Conservation (phyloP, 1,140 invertebrate species). For the Bombus ignitus region DNA sequence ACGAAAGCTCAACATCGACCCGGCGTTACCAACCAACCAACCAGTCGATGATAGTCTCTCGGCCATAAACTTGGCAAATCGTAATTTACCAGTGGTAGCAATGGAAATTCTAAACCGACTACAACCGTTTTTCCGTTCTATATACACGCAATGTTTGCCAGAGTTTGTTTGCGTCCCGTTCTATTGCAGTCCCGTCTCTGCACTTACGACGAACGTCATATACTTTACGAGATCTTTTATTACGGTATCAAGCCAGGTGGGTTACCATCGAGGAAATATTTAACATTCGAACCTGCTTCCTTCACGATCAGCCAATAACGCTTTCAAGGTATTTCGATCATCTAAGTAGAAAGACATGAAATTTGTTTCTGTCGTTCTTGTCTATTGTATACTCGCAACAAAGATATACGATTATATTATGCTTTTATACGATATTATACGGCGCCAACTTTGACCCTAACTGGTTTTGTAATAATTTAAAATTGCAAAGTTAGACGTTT, state of each 20-base stretch:
- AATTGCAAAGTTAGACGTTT: rapidly evolving
- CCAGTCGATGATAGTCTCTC: background rate
- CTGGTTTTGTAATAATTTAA: too few species aligned
- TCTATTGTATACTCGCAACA: too few species aligned
- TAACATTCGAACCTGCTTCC: background rate
- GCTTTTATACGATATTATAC: too few species aligned
- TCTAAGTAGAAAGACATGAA: background rate
- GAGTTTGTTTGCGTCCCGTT: background rate
- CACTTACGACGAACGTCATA: background rate
- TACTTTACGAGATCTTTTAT: constrained; percentile 18
- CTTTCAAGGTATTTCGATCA: background rate
- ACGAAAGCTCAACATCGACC: background rate
- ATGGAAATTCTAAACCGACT: constrained; percentile 3
- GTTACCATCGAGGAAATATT: background rate
- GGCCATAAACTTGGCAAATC: background rate
- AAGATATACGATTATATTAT: too few species aligned
- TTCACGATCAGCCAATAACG: background rate
- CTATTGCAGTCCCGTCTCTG: background rate
- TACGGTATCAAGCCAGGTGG: background rate
- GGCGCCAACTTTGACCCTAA: too few species aligned
- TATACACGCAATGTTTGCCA: too few species aligned
- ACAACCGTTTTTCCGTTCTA: background rate
- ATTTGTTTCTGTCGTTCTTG: too few species aligned
- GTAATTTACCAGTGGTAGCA: constrained; percentile 21
- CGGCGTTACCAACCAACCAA: background rate